Conservation (phyloP, 2,888 invertebrate species). For the Thymelicus lineola region DNA sequence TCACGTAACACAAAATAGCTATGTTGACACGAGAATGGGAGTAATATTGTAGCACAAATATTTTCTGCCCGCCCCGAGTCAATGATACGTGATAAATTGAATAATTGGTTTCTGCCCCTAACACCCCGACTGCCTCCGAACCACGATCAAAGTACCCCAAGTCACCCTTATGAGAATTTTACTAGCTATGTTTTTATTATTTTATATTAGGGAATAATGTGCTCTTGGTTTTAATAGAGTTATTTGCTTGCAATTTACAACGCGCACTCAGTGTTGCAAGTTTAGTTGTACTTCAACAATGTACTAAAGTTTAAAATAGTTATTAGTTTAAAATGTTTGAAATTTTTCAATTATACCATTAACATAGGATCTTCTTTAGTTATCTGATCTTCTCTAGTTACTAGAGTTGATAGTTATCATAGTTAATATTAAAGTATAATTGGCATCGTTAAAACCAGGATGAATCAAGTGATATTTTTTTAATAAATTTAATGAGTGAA, state of each 20-base stretch:
- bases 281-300: background rate
- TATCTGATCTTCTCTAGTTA: too few relatives aligned
- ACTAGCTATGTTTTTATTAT: constrained; percentile 22
- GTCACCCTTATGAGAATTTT: constrained; percentile 35
- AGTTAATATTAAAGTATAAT: too few relatives aligned
- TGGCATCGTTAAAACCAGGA: too few relatives aligned
- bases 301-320: background rate
- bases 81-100: constrained; percentile 62
- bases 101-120: constrained; percentile 53
- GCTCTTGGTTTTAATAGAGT: background rate
- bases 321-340: background rate
- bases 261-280: background rate
- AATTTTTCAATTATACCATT: background rate
- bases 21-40: constrained; percentile 35
- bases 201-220: constrained; percentile 9
- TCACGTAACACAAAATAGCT: constrained; percentile 33
- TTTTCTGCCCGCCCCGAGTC: constrained; percentile 40
- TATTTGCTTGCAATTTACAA: constrained; percentile 1
- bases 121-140: constrained; percentile 29
- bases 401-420: too few relatives aligned
- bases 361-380: background rate
- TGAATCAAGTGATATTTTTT: too few relatives aligned
- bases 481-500: too few relatives aligned
- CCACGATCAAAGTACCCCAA: constrained; percentile 6
- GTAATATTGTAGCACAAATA: constrained; percentile 36